phyloP scores from a whole-genome alignment of 2,113 vertebrate species.

The Dipodomys stephensi region DNA sequence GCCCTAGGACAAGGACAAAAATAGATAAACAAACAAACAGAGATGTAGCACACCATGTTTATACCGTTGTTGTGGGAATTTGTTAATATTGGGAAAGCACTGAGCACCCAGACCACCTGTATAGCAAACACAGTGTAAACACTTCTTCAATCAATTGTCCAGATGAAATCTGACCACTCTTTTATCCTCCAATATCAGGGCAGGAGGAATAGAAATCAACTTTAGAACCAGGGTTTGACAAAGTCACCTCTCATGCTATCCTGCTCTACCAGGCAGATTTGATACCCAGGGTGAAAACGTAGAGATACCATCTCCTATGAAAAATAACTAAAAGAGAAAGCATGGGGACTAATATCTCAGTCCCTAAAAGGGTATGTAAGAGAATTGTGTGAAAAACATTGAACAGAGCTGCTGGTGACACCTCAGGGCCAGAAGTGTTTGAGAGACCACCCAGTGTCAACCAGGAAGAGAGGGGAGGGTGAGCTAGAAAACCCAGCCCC shows the following conservation, averaged over 20 bases:
- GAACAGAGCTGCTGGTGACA: conserved; percentile 48
- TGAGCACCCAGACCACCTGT: neutral
- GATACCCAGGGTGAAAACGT: neutral
- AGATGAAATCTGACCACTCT: neutral
- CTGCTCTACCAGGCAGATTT: neutral
- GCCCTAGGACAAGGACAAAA: no score
- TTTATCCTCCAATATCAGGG: neutral
- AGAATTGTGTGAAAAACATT: conserved; percentile 50
- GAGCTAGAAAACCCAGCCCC: neutral
- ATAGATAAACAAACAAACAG: no score
- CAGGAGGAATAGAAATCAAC: neutral
- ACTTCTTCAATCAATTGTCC: neutral
- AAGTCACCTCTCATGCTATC: neutral
- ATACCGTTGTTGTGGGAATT: neutral
- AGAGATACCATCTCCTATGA: neutral
- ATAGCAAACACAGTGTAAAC: neutral
- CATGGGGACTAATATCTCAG: neutral
- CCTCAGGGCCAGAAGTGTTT: conserved; percentile 1
- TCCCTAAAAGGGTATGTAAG: neutral
- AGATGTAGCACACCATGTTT: neutral
- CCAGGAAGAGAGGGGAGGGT: neutral
- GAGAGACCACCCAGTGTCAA: conserved; percentile 39
- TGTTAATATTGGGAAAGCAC: neutral
- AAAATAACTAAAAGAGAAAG: conserved; percentile 17
- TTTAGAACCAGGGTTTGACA: neutral